Conservation (phyloP, 2,113 vertebrate genomes). For the Fulmarus glacialis region DNA sequence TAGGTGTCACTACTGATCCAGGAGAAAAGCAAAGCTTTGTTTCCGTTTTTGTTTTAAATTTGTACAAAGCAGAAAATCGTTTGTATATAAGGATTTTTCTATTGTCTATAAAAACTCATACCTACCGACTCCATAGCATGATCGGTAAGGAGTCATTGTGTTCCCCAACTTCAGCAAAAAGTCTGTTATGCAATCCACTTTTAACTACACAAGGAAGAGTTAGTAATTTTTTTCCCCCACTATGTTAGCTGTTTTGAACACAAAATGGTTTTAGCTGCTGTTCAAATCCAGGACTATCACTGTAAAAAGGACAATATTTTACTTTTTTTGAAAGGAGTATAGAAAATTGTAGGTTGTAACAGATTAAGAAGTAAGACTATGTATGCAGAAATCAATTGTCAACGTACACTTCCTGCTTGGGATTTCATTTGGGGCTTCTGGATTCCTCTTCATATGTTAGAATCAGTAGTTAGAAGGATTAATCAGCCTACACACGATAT, state of each 20-base stretch:
- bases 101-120: neutral
- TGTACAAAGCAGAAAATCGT: neutral
- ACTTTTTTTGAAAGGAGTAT: neutral
- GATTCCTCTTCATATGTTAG: neutral
- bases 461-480: neutral
- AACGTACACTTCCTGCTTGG: neutral
- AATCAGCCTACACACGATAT: neutral
- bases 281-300: neutral
- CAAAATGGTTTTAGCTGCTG: neutral
- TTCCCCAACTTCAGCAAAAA: neutral
- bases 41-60: neutral
- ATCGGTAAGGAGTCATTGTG: neutral
- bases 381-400: neutral
- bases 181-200: neutral
- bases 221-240: neutral
- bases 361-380: neutral
- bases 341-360: neutral
- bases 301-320: neutral
- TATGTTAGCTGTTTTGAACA: neutral
- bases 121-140: neutral
- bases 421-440: neutral
- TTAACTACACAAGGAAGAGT: neutral
- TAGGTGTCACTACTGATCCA: conserved; percentile 71
- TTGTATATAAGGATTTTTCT: conserved; percentile 1
- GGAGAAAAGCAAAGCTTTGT: conserved; percentile 26